phyloP scores from a whole-genome alignment of 2,888 invertebrate species.

The Eledona agricola region DNA sequence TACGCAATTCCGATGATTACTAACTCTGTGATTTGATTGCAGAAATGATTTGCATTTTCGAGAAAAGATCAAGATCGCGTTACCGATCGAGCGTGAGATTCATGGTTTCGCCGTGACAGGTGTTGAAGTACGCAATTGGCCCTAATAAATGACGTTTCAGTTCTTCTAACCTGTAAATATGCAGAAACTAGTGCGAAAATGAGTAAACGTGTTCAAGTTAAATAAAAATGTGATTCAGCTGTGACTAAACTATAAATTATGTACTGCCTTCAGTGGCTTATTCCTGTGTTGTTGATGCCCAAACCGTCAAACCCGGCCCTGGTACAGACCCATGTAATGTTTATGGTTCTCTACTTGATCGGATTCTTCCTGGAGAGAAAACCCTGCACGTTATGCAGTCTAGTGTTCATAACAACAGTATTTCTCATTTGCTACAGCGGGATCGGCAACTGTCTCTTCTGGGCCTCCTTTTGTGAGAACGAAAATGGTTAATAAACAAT shows the following conservation, averaged over 20 bases:
- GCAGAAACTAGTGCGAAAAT: constrained; percentile 1
- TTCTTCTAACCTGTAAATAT: constrained; percentile 23
- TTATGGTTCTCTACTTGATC: constrained; percentile 94
- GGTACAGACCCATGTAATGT: constrained; percentile 96
- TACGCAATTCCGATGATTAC: no score
- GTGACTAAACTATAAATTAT: constrained; percentile 63
- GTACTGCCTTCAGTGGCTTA: constrained; percentile 98
- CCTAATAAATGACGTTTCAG: constrained; percentile 32
- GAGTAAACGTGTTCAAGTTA: constrained; percentile 9
- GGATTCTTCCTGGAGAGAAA: constrained; percentile 97
- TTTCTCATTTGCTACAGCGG: constrained; percentile 96
- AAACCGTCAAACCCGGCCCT: constrained; percentile 97
- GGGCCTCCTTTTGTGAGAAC: constrained; percentile 81
- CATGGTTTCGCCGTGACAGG: no score
- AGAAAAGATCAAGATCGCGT: constrained; percentile 1
- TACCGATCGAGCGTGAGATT: constrained; percentile 30
- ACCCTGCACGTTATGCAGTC: constrained; percentile 96
- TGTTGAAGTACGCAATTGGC: no score
- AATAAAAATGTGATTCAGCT: constrained; percentile 30
- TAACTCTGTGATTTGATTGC: no score
- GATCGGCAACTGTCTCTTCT: constrained; percentile 93
- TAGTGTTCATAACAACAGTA: constrained; percentile 93
- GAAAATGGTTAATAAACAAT: constrained; percentile 60
- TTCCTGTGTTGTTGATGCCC: constrained; percentile 95
- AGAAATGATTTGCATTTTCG: no score